Evolutionary conservation across 2,888 invertebrate species (phyloP).

Genomic region (Drosophila niveifrons): DNA sequence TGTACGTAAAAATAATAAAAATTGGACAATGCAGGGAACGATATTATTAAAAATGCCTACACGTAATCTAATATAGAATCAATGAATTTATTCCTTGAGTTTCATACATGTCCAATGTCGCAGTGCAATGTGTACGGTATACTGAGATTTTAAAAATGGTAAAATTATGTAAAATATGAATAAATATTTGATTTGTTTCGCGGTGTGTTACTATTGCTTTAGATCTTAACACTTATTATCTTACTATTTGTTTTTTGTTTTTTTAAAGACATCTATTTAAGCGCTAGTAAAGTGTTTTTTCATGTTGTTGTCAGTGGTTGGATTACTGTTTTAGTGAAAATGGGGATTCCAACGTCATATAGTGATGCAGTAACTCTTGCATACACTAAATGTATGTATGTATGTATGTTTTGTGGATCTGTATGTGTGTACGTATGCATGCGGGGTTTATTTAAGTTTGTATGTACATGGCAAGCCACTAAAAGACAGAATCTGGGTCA

Average conservation of each 20-base stretch:
- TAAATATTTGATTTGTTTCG: conserved; percentile 75
- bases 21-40: conserved; percentile 40
- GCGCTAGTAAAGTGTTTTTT: conserved; percentile 74
- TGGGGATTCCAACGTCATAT: conserved; percentile 55
- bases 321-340: conserved; percentile 41
- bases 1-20: conserved; percentile 9
- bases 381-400: conserved; percentile 64
- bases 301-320: conserved; percentile 50
- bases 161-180: conserved; percentile 70
- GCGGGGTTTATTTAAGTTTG: conserved; percentile 41
- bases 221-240: conserved; percentile 78
- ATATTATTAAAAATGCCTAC: conserved; percentile 45
- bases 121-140: conserved; percentile 49
- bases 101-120: conserved; percentile 44
- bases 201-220: conserved; percentile 66
- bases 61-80: conserved; percentile 47
- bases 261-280: conserved; percentile 76
- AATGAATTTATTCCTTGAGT: conserved; percentile 51
- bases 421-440: conserved; percentile 28
- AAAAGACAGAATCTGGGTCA: conserved; percentile 59
- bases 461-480: conserved; percentile 80
- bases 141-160: conserved; percentile 63
- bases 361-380: conserved; percentile 68
- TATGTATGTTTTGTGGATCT: conserved; percentile 36
- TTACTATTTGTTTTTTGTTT: conserved; percentile 68